Conservation (phyloP, 2,888 invertebrate genomes). For the Chrysina gloriosa region DNA sequence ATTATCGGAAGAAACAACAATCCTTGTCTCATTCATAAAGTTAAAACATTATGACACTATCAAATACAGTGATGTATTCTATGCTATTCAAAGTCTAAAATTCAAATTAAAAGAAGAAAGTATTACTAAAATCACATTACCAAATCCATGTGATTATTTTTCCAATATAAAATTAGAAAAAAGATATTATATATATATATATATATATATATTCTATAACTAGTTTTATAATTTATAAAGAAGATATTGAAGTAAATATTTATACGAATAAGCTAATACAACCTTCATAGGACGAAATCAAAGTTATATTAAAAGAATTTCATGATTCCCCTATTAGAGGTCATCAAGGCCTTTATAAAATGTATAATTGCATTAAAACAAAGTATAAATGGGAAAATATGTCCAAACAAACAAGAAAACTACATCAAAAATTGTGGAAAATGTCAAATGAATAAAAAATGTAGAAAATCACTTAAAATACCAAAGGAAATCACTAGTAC, state of each 20-base stretch:
- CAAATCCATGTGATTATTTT: constrained; percentile 8
- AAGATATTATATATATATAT: no score
- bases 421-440: constrained; percentile 43
- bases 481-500: constrained; percentile 57
- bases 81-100: constrained; percentile 12
- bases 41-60: neutral
- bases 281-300: neutral
- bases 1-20: neutral
- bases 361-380: constrained; percentile 38
- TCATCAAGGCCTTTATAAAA: constrained; percentile 38
- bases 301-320: constrained; percentile 22
- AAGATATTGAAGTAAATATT: constrained; percentile 19
- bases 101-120: neutral
- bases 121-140: neutral
- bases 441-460: constrained; percentile 52
- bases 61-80: constrained; percentile 1
- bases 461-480: constrained; percentile 45
- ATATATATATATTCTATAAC: neutral
- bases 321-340: constrained; percentile 36
- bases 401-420: constrained; percentile 40
- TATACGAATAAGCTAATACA: constrained; percentile 14
- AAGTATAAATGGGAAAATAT: constrained; percentile 43
- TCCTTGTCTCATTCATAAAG: neutral
- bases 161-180: neutral
- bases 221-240: neutral